Evolutionary conservation across 2,113 vertebrate species (phyloP).

Genomic region (Corythaixoides concolor): DNA sequence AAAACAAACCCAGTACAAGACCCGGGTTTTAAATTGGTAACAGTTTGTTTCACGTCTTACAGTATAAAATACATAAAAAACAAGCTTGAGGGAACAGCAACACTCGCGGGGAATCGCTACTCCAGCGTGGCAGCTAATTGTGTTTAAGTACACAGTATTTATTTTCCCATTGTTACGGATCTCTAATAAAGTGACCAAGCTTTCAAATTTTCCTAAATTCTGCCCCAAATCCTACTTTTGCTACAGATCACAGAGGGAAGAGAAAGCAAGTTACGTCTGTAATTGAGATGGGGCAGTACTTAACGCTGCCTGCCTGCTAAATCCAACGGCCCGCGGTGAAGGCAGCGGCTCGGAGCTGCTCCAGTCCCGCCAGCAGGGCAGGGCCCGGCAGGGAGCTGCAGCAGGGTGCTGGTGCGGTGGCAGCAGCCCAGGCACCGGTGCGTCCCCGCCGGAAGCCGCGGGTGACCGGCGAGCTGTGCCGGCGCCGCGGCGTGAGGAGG

Average conservation of each 20-base stretch:
- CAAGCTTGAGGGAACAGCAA: neutral
- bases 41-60: neutral
- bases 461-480: neutral
- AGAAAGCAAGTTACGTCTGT: fast-evolving
- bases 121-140: fast-evolving
- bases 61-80: neutral
- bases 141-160: neutral
- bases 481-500: neutral
- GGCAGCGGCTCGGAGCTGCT: fast-evolving
- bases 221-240: fast-evolving
- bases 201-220: fast-evolving
- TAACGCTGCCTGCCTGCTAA: neutral
- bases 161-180: neutral
- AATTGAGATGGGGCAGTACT: fast-evolving
- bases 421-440: too few relatives aligned
- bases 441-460: fast-evolving
- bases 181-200: neutral
- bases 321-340: fast-evolving
- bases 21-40: fast-evolving
- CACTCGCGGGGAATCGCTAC: fast-evolving
- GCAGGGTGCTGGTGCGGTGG: neutral
- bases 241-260: fast-evolving
- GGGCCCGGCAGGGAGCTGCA: neutral
- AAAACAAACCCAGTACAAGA: neutral
- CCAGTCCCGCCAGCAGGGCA: neutral